Evolutionary conservation across 2,888 invertebrate species (phyloP).

Genomic region (Odontocolon sp.): DNA sequence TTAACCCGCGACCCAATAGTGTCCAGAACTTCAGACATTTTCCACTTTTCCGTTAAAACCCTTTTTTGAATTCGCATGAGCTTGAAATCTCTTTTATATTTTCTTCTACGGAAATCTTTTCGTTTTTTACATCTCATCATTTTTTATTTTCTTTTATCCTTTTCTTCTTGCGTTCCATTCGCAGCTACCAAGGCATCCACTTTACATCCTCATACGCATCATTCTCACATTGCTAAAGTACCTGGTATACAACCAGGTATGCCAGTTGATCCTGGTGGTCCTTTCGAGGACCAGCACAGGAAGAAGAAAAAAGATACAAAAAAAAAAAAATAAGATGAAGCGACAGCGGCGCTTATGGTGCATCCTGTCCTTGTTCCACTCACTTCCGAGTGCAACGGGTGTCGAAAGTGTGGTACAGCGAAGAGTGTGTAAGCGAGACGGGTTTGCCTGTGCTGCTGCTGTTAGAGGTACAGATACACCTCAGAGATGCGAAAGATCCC

Average conservation of each 20-base stretch:
- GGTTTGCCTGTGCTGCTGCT: conserved; percentile 14
- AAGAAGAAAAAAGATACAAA: conserved; percentile 8
- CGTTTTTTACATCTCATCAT: neutral
- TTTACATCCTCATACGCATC: conserved; percentile 14
- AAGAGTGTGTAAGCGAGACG: conserved; percentile 39
- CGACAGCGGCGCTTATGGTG: conserved; percentile 13
- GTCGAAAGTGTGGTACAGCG: conserved; percentile 34
- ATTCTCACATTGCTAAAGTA: neutral
- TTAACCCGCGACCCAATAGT: neutral
- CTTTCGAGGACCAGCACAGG: conserved; percentile 33
- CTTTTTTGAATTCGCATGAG: neutral
- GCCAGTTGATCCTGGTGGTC: conserved; percentile 24
- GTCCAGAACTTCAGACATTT: neutral
- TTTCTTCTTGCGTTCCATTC: neutral
- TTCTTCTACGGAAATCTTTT: neutral
- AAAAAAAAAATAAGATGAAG: neutral
- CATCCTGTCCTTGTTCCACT: neutral
- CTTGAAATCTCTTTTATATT: neutral
- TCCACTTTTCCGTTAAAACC: neutral
- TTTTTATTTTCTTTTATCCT: neutral
- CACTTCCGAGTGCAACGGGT: conserved; percentile 29
- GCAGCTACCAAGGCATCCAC: conserved; percentile 8
- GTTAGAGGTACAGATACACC: conserved; percentile 17
- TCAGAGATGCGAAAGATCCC: conserved; percentile 34
- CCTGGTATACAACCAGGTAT: neutral